phyloP scores from a whole-genome alignment of 2,113 vertebrate species.

The Epinephelus cyanopodus region DNA sequence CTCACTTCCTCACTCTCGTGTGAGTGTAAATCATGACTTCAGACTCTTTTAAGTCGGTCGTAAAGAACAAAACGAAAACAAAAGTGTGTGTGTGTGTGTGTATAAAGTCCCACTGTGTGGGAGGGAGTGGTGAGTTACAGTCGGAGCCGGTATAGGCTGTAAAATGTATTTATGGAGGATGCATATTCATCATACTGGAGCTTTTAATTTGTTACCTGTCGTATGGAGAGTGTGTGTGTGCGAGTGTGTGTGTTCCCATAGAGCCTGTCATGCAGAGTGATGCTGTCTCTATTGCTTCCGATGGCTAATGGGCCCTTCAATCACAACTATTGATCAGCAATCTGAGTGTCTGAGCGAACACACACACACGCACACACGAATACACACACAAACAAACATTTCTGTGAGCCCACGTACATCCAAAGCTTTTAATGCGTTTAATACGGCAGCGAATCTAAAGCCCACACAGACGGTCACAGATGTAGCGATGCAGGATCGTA shows the following conservation, averaged over 20 bases:
- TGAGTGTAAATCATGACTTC: background rate
- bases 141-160: conserved; percentile 18
- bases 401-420: background rate
- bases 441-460: conserved; percentile 6
- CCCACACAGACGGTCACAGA: conserved; percentile 21
- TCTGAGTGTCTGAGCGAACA: conserved; percentile 54
- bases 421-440: conserved; percentile 30
- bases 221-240: conserved; percentile 17
- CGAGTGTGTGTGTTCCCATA: conserved; percentile 9
- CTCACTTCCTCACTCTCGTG: background rate
- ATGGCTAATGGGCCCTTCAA: conserved; percentile 74
- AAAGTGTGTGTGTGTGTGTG: conserved; percentile 7
- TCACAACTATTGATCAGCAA: conserved; percentile 75
- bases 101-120: background rate
- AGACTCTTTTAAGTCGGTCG: background rate
- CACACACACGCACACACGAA: conserved; percentile 10
- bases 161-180: conserved; percentile 51
- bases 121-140: conserved; percentile 33
- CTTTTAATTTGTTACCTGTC: conserved; percentile 74
- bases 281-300: conserved; percentile 72
- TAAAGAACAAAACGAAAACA: conserved; percentile 27
- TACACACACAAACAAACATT: background rate
- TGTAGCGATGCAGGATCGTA: conserved; percentile 10
- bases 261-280: conserved; percentile 65
- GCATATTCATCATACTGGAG: conserved; percentile 60